Percentiles rank a stretch among this genome's conserved stretches.
These are phyloP conservation scores for Scaptomyza reducta DNA, from an alignment of 2,888 invertebrate genomes.

Conservation along the genomic window DNA sequence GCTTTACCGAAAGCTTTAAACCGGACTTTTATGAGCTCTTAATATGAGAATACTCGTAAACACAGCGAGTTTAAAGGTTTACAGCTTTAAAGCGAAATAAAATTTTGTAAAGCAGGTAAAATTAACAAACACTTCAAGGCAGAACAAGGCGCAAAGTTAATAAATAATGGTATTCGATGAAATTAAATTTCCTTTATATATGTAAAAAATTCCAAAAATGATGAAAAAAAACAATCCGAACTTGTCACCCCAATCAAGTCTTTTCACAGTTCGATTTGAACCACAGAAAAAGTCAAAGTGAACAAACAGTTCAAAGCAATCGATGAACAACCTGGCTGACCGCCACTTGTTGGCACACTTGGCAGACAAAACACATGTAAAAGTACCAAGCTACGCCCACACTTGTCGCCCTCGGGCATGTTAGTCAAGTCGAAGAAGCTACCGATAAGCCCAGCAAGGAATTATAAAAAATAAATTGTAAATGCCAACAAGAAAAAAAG, in stretches of 20 bases:
- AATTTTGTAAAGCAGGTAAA: too few species aligned
- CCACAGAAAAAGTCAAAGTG: constrained; percentile 12
- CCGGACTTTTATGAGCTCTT: background rate
- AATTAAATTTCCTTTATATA: too few species aligned
- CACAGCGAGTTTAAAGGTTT: too few species aligned
- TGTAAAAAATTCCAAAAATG: too few species aligned
- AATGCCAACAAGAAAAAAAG: constrained; percentile 21
- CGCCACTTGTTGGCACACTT: constrained; percentile 62
- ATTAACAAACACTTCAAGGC: too few species aligned
- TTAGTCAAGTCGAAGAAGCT: constrained; percentile 30
- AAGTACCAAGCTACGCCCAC: constrained; percentile 24
- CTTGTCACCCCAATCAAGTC: constrained; percentile 55
- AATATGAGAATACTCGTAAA: too few species aligned
- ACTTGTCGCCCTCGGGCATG: constrained; percentile 9
- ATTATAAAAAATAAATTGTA: constrained; percentile 38
- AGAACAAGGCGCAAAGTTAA: too few species aligned
- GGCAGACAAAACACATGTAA: constrained; percentile 42
- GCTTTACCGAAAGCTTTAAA: background rate
- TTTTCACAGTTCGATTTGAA: background rate
- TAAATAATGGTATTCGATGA: too few species aligned
- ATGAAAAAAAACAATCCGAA: constrained; percentile 19
- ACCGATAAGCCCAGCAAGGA: constrained; percentile 32
- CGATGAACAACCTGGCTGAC: constrained; percentile 34
- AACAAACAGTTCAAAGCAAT: constrained; percentile 22
- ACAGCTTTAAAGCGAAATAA: background rate